These are phyloP conservation scores for Anodontia alba DNA, from an alignment of 2,888 invertebrate genomes.

Conservation along the genomic window DNA sequence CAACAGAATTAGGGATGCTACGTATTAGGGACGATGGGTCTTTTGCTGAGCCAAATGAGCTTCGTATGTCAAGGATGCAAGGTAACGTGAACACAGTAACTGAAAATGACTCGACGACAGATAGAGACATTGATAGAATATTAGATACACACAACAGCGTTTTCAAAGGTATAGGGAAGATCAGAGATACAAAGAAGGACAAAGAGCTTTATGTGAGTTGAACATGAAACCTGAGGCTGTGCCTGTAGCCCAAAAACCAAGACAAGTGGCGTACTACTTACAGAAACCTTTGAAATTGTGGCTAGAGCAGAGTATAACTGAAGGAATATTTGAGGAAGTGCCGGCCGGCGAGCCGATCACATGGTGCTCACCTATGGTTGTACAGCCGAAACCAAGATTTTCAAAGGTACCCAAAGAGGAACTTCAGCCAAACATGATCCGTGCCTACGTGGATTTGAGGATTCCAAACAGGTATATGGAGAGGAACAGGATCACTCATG, in stretches of 20 bases:
- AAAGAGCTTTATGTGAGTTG: slow-evolving; percentile 11
- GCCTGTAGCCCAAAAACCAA: slow-evolving; percentile 7
- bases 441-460: slow-evolving; percentile 8
- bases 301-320: slow-evolving; percentile 11
- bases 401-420: not conserved
- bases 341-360: not conserved
- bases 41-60: not conserved
- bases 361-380: too few relatives aligned
- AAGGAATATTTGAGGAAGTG: slow-evolving; percentile 5
- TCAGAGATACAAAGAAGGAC: slow-evolving; percentile 12
- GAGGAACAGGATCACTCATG: slow-evolving; percentile 36
- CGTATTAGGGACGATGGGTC: too few relatives aligned
- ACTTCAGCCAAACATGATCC: too few relatives aligned
- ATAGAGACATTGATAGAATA: not conserved
- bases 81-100: not conserved
- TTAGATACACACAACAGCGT: not conserved
- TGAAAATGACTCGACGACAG: not conserved
- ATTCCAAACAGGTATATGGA: too few relatives aligned
- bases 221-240: slow-evolving; percentile 3
- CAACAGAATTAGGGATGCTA: not conserved
- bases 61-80: not conserved
- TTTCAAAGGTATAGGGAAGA: slow-evolving; percentile 13
- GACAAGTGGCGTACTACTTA: slow-evolving; percentile 11
- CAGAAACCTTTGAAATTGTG: slow-evolving; percentile 12
- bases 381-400: slow-evolving; percentile 8